Evolutionary conservation across 2,797 vertebrate genomes (phyloP), one percentile per base, ranked within the genome.

Genomic region (Scleropages formosus): DNA sequence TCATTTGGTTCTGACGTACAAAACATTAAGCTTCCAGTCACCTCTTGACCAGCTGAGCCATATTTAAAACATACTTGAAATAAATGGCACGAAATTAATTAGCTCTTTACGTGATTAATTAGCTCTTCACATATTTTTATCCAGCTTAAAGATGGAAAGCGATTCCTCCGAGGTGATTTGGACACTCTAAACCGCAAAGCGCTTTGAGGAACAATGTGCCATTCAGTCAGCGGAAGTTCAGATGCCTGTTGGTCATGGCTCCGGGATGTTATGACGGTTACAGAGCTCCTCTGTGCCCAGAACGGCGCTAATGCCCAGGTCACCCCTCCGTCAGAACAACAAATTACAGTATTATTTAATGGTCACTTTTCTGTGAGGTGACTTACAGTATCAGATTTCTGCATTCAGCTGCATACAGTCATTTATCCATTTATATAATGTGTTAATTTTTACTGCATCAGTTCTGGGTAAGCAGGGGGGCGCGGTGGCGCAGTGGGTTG

Each of bases 11-110:
- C 1, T 74, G 73, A 18, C 8, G 26, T 60, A 76, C 72, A 27
- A 66, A 51, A 72, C 68, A 64, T 46, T 24, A 72, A 66, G 27
- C 62, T 66, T 75, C 75, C 51, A 72, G 26, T 72, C 69, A 66
- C 31, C 46, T 20, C 39, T 58, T 16, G 60, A 63, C 75, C 26
- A 60, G 61, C 16, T 58, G 49, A 51, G 70, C 69, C 46, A n/a
- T 72, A 72, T 77, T 66, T 73, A 26, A 65, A 53, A 26, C 47
- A 72, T 49, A 47, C 69, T 72, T 64, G 60, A 58, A 77, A 65
- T 58, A 77, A 77, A 77, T 58, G 69, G 61, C 27, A 13, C 27
- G 61, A 31, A 76, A 65, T 76, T 72, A 63, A 76, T 72, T 77
- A 56, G 61, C 26, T 72, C 70, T 77, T 58, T 65, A 46, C 56